A percentile compares a stretch with the other conserved stretches of the same genome.
Conservation (phyloP, 2,113 vertebrate species). For the Cairina moschata region DNA sequence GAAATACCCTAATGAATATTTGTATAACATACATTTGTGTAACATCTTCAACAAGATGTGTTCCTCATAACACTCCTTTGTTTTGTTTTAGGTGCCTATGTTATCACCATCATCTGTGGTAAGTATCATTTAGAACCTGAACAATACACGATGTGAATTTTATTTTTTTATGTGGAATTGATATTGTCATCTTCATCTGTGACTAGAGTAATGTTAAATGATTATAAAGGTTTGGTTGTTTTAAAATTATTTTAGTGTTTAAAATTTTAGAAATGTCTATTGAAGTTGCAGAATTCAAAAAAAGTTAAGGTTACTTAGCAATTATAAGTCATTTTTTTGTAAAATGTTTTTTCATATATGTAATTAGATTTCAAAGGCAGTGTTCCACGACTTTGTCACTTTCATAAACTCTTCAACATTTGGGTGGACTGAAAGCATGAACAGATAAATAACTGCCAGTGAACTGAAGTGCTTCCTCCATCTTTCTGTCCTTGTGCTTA, state of each 20-base stretch:
- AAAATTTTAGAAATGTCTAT: too few relatives aligned
- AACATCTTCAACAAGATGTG: neutral
- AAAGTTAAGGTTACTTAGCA: neutral
- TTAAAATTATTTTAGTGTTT: too few relatives aligned
- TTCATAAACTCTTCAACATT: neutral
- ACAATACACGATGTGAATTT: fast-evolving
- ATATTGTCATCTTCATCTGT: neutral
- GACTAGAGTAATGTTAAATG: neutral
- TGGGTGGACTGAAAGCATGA: neutral
- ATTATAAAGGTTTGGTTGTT: neutral
- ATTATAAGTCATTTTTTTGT: neutral
- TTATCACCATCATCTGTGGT: constrained; percentile 33
- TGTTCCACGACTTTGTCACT: neutral
- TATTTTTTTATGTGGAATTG: neutral
- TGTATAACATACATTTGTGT: neutral
- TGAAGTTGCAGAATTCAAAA: neutral
- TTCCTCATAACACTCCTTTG: neutral
- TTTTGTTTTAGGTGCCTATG: constrained; percentile 38
- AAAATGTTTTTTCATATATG: neutral
- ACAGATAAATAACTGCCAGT: neutral
- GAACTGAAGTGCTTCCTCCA: neutral
- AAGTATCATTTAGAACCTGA: neutral
- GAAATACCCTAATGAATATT: neutral
- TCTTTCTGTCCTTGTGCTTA: neutral
- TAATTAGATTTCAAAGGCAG: neutral